Evolutionary conservation across 2,797 vertebrate genomes (phyloP).

Genomic region (Synaphobranchus kaupii): DNA sequence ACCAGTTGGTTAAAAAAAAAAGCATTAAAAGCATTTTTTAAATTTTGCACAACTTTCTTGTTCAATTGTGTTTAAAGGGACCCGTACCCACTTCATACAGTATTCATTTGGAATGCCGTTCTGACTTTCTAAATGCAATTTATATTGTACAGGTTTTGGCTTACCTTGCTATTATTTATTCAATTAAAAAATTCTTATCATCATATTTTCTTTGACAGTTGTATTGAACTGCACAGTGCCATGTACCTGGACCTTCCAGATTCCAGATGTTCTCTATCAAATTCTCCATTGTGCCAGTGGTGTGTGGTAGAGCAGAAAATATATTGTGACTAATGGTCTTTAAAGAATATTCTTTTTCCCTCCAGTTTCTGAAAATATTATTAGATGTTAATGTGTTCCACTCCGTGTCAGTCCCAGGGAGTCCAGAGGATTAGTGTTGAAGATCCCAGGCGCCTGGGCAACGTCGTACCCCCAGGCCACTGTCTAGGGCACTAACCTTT

Average conservation of each 20-base stretch:
- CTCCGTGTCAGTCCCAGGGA: slow-evolving; percentile 56
- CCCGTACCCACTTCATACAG: slow-evolving; percentile 4
- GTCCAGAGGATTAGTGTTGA: slow-evolving; percentile 63
- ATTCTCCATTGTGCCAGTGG: slow-evolving; percentile 72
- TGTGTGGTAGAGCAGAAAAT: slow-evolving; percentile 68
- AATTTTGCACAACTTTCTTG: slow-evolving; percentile 24
- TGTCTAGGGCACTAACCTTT: slow-evolving; percentile 55
- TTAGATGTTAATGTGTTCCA: slow-evolving; percentile 74
- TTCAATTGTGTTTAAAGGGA: slow-evolving; percentile 17
- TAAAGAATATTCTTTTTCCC: slow-evolving; percentile 65
- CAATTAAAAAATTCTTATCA: background rate
- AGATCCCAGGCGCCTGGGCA: slow-evolving; percentile 65
- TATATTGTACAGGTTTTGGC: slow-evolving; percentile 18
- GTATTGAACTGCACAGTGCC: slow-evolving; percentile 66
- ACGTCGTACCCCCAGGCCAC: slow-evolving; percentile 58
- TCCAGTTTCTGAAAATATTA: slow-evolving; percentile 72
- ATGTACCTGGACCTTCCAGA: slow-evolving; percentile 55
- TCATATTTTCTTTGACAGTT: slow-evolving; percentile 42
- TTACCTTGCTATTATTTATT: slow-evolving; percentile 17
- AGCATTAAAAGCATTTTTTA: slow-evolving; percentile 9
- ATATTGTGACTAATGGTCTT: slow-evolving; percentile 70
- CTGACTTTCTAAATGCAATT: slow-evolving; percentile 23
- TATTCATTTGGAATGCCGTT: slow-evolving; percentile 19
- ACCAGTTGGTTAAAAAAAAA: slow-evolving; percentile 28
- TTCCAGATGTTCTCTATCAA: slow-evolving; percentile 70